Conservation (phyloP, 2,888 invertebrate species). For the Polyommatus iphigenia region DNA sequence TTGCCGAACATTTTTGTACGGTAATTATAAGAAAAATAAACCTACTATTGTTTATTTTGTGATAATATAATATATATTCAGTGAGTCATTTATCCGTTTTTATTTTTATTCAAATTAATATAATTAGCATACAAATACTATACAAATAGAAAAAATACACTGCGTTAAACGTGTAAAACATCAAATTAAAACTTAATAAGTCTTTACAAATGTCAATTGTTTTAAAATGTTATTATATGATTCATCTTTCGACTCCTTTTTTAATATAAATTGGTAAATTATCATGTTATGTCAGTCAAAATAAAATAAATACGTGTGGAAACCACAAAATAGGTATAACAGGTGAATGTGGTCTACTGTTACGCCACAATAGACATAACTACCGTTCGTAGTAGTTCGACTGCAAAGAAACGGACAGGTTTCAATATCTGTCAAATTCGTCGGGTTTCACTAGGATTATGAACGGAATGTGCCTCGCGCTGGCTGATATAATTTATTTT, state of each 20-base stretch:
- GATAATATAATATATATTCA: neutral
- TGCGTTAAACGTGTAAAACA: neutral
- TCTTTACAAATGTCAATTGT: slow-evolving; percentile 8
- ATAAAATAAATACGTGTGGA: too few species aligned
- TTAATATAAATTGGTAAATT: neutral
- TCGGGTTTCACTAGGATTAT: too few species aligned
- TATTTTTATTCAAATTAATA: slow-evolving; percentile 6
- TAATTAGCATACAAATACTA: neutral
- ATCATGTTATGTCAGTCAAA: neutral
- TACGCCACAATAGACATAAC: too few species aligned
- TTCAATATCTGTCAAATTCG: too few species aligned
- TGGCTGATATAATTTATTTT: too few species aligned
- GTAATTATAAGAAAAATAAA: neutral
- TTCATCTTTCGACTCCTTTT: slow-evolving; percentile 1
- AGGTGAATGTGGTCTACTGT: too few species aligned
- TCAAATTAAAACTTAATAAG: slow-evolving; percentile 20
- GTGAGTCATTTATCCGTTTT: neutral
- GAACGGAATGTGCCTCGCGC: too few species aligned
- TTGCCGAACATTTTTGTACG: too few species aligned
- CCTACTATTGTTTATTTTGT: neutral
- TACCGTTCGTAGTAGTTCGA: too few species aligned
- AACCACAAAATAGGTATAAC: too few species aligned
- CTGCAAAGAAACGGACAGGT: too few species aligned
- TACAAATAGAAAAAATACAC: neutral
- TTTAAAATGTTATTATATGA: slow-evolving; percentile 15